These are phyloP conservation scores for Cataglyphis rosenhaueri DNA, from an alignment of 2,888 invertebrate genomes.

Conservation along the genomic window DNA sequence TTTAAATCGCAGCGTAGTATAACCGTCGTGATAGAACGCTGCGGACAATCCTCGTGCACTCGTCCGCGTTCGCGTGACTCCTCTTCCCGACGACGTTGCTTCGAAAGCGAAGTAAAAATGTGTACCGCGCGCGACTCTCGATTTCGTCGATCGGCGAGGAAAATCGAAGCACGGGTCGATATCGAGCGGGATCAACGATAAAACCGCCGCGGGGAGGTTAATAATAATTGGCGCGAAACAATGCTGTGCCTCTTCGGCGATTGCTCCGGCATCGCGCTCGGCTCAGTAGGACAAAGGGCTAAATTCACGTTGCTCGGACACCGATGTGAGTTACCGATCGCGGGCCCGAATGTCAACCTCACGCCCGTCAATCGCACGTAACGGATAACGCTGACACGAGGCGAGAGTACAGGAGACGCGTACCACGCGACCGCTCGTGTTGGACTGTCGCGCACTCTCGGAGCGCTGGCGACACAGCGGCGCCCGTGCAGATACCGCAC, in stretches of 20 bases:
- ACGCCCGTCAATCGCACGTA: conserved; percentile 6
- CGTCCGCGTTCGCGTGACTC: neutral
- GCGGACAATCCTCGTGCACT: neutral
- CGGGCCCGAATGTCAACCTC: neutral
- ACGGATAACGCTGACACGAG: neutral
- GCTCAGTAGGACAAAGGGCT: neutral
- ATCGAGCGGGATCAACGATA: neutral
- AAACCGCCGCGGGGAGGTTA: neutral
- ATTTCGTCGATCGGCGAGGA: conserved; percentile 17
- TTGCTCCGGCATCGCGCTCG: neutral
- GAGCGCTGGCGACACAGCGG: conserved; percentile 4
- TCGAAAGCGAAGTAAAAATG: neutral
- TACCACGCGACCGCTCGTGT: conserved; percentile 40
- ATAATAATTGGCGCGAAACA: neutral
- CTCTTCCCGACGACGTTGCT: neutral
- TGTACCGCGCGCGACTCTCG: conserved; percentile 26
- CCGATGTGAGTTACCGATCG: neutral
- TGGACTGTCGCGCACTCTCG: conserved; percentile 31
- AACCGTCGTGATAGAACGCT: neutral
- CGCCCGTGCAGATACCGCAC: conserved; percentile 49
- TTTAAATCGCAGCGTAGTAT: neutral
- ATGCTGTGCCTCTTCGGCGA: neutral
- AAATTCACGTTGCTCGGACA: neutral
- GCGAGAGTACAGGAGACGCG: neutral
- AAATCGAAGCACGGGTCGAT: conserved; percentile 11